A percentile compares a stretch with the other conserved stretches of the same genome.
Evolutionary conservation across 2,113 vertebrate species (phyloP).

Genomic region (Coturnix japonica): DNA sequence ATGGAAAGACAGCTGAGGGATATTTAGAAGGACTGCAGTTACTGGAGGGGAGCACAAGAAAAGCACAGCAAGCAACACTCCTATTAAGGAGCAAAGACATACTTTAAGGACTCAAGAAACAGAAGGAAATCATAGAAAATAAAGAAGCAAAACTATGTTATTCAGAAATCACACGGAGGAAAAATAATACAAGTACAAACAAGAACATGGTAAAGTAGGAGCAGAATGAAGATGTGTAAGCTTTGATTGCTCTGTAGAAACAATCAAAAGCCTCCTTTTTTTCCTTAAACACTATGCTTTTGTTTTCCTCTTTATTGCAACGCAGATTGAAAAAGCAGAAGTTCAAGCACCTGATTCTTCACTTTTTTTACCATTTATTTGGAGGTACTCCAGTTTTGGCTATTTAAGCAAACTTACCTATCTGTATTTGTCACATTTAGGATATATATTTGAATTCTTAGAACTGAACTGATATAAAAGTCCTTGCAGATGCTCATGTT

Average conservation of each 20-base stretch:
- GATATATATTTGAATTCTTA: not conserved
- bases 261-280: not conserved
- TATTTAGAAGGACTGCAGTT: not conserved
- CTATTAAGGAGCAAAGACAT: not conserved
- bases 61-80: not conserved
- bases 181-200: not conserved
- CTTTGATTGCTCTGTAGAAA: not conserved
- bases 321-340: not conserved
- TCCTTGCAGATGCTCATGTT: not conserved
- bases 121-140: not conserved
- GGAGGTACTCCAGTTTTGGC: not conserved
- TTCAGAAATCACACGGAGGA: not conserved
- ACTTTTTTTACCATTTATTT: not conserved
- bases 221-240: not conserved
- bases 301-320: not conserved
- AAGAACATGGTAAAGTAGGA: not conserved
- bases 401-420: not conserved
- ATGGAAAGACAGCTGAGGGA: not conserved
- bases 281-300: not conserved
- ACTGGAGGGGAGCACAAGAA: not conserved
- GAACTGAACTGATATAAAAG: not conserved
- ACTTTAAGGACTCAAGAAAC: not conserved
- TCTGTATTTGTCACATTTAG: not conserved
- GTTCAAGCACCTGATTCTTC: accelerated
- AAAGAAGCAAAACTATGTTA: not conserved